phyloP scores from a whole-genome alignment of 2,888 invertebrate species.

The Microctonus hyperodae region DNA sequence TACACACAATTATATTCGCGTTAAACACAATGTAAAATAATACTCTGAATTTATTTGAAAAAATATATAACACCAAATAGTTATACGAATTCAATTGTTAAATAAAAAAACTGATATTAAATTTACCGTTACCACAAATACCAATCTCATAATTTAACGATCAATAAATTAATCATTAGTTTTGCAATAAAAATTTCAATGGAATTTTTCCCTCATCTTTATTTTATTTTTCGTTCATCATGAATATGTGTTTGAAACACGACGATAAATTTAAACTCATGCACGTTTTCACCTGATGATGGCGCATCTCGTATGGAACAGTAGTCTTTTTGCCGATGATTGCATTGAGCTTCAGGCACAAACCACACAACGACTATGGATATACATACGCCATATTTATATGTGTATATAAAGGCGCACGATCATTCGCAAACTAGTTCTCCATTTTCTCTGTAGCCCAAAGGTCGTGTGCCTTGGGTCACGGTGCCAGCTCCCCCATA shows the following conservation, averaged over 20 bases:
- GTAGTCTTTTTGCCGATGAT: neutral
- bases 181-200: neutral
- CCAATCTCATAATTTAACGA: slow-evolving; percentile 2
- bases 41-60: too few relatives aligned
- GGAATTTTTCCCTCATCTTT: neutral
- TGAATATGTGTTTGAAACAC: neutral
- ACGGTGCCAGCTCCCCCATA: slow-evolving; percentile 51
- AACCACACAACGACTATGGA: neutral
- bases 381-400: too few relatives aligned
- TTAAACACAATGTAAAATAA: too few relatives aligned
- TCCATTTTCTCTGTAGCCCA: slow-evolving; percentile 42
- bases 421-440: slow-evolving; percentile 47
- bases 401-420: slow-evolving; percentile 21
- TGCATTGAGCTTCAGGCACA: neutral
- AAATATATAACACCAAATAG: slow-evolving; percentile 8
- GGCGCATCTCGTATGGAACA: neutral
- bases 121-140: slow-evolving; percentile 21
- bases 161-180: slow-evolving; percentile 19
- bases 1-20: too few relatives aligned
- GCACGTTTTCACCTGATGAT: slow-evolving; percentile 12
- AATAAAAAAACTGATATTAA: neutral
- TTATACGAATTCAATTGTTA: neutral
- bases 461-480: slow-evolving; percentile 52
- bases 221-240: neutral
- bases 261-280: neutral